Conservation (phyloP, 2,888 invertebrate species). For the Imbricaverruca yamaguchii region DNA sequence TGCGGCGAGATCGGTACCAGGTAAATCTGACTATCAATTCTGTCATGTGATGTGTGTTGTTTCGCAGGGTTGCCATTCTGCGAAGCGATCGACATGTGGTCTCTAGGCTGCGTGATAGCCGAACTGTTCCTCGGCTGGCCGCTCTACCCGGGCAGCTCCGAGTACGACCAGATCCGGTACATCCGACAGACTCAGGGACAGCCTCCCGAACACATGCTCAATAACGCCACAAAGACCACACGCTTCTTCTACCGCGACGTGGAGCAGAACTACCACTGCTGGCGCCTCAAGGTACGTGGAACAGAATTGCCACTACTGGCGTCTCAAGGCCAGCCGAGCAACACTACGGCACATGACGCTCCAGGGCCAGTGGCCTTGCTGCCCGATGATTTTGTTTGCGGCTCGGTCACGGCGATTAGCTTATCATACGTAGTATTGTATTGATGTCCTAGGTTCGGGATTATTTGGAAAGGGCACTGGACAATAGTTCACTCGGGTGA, state of each 20-base stretch:
- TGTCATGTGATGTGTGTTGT: too few species aligned
- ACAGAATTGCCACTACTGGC: not conserved
- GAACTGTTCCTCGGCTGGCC: slow-evolving; percentile 99
- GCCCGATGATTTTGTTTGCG: too few species aligned
- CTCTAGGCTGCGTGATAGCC: slow-evolving; percentile 97
- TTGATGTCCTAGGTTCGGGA: too few species aligned
- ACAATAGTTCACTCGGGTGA: too few species aligned
- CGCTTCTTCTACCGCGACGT: slow-evolving; percentile 97
- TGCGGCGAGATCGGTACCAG: too few species aligned
- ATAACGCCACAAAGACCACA: slow-evolving; percentile 92
- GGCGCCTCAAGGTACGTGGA: slow-evolving; percentile 50
- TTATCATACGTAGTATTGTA: too few species aligned
- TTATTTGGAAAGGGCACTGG: too few species aligned
- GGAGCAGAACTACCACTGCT: slow-evolving; percentile 63
- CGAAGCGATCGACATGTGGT: slow-evolving; percentile 99
- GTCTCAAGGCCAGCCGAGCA: not conserved
- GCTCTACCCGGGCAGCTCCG: slow-evolving; percentile 95
- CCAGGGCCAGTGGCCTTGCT: too few species aligned
- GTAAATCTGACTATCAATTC: too few species aligned
- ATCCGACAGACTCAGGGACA: slow-evolving; percentile 95
- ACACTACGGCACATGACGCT: too few species aligned
- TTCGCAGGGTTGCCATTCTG: slow-evolving; percentile 81
- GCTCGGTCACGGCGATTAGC: too few species aligned
- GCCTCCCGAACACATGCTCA: slow-evolving; percentile 96
- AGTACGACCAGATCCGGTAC: slow-evolving; percentile 97